Base-by-base conservation (phyloP, 2,888 invertebrate species). In the Cyrtodaria siliqua region DNA sequence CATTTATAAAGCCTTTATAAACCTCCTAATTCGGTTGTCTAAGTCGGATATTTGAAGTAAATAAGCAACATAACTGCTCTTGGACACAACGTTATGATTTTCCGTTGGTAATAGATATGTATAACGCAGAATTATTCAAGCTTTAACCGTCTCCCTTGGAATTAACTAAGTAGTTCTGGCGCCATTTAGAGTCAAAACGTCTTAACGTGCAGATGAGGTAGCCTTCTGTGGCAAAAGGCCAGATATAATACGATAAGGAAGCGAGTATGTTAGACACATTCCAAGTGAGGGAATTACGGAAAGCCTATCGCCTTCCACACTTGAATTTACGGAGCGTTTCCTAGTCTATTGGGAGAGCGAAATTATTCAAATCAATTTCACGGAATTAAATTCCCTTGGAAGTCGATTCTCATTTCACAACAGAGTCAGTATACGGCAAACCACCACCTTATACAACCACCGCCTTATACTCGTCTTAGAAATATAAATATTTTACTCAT, bases 61-160 rank as follows among this genome's bases (percentile, higher is more conserved):
- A 74, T 77, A 76, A 70, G 66, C 70, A 52, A 50, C 63, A 63
- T 60, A 64, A 59, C 78, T 68, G 59, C 52, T 62, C 50, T 63
- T 12, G 60, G 60, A 20, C 69, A 44, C 38, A 52, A 40, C 42
- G 57, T 68, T 67, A 71, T 64, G 56, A 62, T 59, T 72, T 72
- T 66, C 55, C 49, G 52, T 55, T 53, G 49, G 60, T 72, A 74
- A 80, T 80, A 77, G 75, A 80, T 77, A 72, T 77, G 76, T 80
- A 80, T 80, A 80, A 80, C 80, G 74, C 67, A 55, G 67, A 76
- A 80, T 80, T 80, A 80, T 80, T 80, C 80, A 76, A 70, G 73
- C 62, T 53, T 56, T 60, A 61, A 56, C 62, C 38, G 55, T 59
- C 66, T 73, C 56, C 60, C 40, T 24, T 67, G 71, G 77, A 69